Evolutionary conservation across 92 coral and sea anemone species (phyloP).

Genomic region (Desmophyllum pertusum): DNA sequence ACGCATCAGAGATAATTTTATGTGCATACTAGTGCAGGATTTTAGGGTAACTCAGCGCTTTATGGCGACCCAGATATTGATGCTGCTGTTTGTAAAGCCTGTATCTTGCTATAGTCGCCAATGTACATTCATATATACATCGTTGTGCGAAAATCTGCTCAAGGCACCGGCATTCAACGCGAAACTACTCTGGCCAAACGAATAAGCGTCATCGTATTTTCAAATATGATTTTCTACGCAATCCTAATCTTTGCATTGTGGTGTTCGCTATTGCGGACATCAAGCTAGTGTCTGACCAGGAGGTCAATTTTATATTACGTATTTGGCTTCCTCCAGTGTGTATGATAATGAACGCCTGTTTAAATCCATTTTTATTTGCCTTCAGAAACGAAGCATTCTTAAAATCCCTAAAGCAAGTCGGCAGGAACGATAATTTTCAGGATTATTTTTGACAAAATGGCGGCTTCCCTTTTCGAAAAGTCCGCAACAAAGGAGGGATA

Average conservation of each 20-base stretch:
- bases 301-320: constrained; percentile 31
- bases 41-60: constrained; percentile 6
- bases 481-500: not conserved
- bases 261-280: constrained; percentile 14
- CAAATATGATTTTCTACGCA: constrained; percentile 55
- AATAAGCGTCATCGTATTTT: constrained; percentile 47
- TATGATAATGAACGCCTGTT: constrained; percentile 53
- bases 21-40: constrained; percentile 57
- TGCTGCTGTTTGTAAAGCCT: constrained; percentile 17
- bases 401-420: not conserved
- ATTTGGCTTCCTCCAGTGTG: constrained; percentile 67
- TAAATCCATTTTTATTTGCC: constrained; percentile 64
- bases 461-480: not conserved
- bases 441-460: not conserved
- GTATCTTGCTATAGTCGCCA: constrained; percentile 35
- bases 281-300: constrained; percentile 2
- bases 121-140: constrained; percentile 56
- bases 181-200: constrained; percentile 51
- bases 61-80: constrained; percentile 26
- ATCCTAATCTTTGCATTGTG: constrained; percentile 47
- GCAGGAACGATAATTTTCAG: not conserved
- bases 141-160: constrained; percentile 32
- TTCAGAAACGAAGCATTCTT: constrained; percentile 52
- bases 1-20: constrained; percentile 47
- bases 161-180: constrained; percentile 41